Evolutionary conservation across 2,888 invertebrate genomes (phyloP).

Genomic region (Sericinus montela): DNA sequence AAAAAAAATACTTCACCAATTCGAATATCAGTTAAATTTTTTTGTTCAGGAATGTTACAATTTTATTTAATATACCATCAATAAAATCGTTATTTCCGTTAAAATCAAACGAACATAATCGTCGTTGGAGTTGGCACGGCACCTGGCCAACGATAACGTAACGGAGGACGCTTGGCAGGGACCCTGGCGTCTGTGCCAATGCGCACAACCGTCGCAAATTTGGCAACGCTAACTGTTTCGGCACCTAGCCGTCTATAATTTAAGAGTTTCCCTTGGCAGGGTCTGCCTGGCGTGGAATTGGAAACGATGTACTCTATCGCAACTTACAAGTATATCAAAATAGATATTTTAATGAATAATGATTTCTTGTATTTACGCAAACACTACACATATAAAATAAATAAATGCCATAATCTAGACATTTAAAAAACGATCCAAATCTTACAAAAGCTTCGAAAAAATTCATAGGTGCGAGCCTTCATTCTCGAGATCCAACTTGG

Average conservation of each 20-base stretch:
- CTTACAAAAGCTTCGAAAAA: too few species aligned
- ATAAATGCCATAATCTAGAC: too few species aligned
- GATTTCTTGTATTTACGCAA: too few species aligned
- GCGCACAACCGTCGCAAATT: constrained; percentile 42
- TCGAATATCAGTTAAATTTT: too few species aligned
- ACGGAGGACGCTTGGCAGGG: constrained; percentile 41
- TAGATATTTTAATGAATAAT: too few species aligned
- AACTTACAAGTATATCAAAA: neutral
- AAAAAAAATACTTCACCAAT: too few species aligned
- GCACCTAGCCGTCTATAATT: constrained; percentile 50
- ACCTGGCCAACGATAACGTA: constrained; percentile 41
- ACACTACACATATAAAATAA: too few species aligned
- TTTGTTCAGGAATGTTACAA: too few species aligned
- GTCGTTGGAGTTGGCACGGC: constrained; percentile 41
- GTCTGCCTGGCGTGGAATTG: constrained; percentile 12
- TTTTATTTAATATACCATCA: too few species aligned
- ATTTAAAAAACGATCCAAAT: too few species aligned
- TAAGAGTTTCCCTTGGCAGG: constrained; percentile 44
- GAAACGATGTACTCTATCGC: constrained; percentile 19
- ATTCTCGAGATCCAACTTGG: too few species aligned
- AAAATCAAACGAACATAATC: constrained; percentile 5
- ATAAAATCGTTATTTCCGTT: neutral
- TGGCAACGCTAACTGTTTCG: constrained; percentile 51
- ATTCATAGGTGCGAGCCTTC: too few species aligned
- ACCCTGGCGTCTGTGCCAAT: constrained; percentile 42